Evolutionary conservation across 64 coral and sea anemone genomes (phyloP).

Genomic region (Montipora efflorescens): DNA sequence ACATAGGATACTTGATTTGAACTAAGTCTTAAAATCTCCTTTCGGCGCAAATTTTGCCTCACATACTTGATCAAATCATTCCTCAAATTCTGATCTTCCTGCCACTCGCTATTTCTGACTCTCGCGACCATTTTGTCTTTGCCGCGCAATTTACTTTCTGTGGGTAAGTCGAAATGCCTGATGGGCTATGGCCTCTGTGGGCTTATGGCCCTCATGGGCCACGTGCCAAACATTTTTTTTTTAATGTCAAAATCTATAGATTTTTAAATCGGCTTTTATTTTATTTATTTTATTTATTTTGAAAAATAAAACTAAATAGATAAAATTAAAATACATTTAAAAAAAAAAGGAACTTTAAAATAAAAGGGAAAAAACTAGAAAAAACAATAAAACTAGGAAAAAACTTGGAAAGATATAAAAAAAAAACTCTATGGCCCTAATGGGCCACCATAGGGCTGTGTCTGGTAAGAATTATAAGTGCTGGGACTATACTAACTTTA

Average conservation of each 20-base stretch:
- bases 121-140: slow-evolving; percentile 24
- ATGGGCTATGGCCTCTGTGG: slow-evolving; percentile 57
- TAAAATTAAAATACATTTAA: not conserved
- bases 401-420: not conserved
- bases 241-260: not conserved
- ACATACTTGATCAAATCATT: slow-evolving; percentile 34
- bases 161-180: slow-evolving; percentile 22
- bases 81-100: slow-evolving; percentile 39
- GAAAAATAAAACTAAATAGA: not conserved
- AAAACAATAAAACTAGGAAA: not conserved
- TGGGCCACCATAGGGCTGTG: not conserved
- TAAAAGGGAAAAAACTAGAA: not conserved
- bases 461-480: too few species aligned
- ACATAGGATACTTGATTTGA: slow-evolving; percentile 23
- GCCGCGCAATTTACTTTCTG: not conserved
- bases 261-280: not conserved
- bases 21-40: slow-evolving; percentile 16
- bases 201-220: slow-evolving; percentile 29
- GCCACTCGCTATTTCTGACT: slow-evolving; percentile 60
- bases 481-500: too few species aligned
- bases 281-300: not conserved
- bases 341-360: not conserved
- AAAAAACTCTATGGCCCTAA: not conserved
- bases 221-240: not conserved
- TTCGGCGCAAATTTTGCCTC: not conserved